Percentiles rank a stretch among this genome's conserved stretches.
Conservation (phyloP, 92 coral and sea anemone species). For the Pocillopora grandis region DNA sequence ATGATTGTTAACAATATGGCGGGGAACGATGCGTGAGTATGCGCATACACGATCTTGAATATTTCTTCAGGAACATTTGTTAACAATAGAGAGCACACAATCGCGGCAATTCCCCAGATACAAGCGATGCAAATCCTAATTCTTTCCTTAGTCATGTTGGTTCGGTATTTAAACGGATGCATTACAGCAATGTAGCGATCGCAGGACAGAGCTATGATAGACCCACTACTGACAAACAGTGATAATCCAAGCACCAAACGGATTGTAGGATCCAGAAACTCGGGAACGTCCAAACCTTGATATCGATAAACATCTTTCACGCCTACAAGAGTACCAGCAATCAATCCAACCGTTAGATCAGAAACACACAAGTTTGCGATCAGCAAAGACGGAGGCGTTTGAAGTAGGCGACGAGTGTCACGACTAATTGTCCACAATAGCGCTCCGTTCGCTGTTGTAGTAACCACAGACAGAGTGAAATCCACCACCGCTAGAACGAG, state of each 20-base stretch:
- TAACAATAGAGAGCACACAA: constrained; percentile 44
- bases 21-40: constrained; percentile 54
- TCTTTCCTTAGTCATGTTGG: constrained; percentile 27
- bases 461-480: constrained; percentile 15
- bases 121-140: constrained; percentile 32
- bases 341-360: constrained; percentile 31
- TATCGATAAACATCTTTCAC: constrained; percentile 32
- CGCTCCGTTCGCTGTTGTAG: constrained; percentile 3
- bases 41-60: constrained; percentile 36
- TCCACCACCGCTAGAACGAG: constrained; percentile 31
- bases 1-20: constrained; percentile 42
- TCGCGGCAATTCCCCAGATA: constrained; percentile 38
- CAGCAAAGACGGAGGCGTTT: constrained; percentile 34
- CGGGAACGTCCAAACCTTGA: constrained; percentile 6
- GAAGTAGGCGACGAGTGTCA: constrained; percentile 18
- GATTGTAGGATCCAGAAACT: not conserved
- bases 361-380: constrained; percentile 38
- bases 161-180: constrained; percentile 43
- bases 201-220: constrained; percentile 48
- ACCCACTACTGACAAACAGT: constrained; percentile 47
- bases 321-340: constrained; percentile 21
- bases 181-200: constrained; percentile 56
- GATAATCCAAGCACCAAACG: constrained; percentile 41
- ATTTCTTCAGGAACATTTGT: constrained; percentile 34
- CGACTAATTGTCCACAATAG: constrained; percentile 27